Evolutionary conservation across 1,140 invertebrate genomes (phyloP).

Genomic region (Drosophila sulfurigaster): DNA sequence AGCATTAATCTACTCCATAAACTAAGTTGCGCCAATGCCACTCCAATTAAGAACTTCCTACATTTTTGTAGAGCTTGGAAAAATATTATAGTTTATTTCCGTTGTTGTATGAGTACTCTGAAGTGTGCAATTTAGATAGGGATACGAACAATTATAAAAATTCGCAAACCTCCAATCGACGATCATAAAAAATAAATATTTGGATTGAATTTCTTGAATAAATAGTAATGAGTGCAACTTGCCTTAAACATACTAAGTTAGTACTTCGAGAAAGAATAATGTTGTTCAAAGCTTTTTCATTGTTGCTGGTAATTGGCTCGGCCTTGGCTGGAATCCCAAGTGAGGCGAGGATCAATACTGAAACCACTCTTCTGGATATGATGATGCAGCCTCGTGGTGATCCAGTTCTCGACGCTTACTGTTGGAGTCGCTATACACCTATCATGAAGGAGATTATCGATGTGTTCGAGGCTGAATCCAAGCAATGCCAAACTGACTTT

Average conservation of each 20-base stretch:
- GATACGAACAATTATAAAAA: neutral
- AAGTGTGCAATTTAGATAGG: neutral
- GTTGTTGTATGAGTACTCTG: too few relatives aligned
- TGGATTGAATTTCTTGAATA: conserved; percentile 8
- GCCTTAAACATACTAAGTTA: conserved; percentile 19
- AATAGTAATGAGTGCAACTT: neutral
- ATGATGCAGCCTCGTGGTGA: conserved; percentile 13
- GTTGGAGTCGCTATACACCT: conserved; percentile 46
- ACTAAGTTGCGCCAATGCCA: too few relatives aligned
- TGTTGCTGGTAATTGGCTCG: conserved; percentile 23
- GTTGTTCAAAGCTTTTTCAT: conserved; percentile 21
- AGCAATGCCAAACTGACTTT: conserved; percentile 15
- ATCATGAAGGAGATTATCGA: conserved; percentile 18
- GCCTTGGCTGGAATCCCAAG: conserved; percentile 2
- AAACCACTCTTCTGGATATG: too few relatives aligned
- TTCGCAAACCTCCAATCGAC: neutral
- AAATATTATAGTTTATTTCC: too few relatives aligned
- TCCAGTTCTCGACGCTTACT: conserved; percentile 15
- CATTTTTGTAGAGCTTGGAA: too few relatives aligned
- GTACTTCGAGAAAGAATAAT: conserved; percentile 23
- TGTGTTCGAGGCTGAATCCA: conserved; percentile 25
- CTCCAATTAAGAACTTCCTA: too few relatives aligned
- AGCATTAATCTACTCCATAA: too few relatives aligned
- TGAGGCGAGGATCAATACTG: neutral
- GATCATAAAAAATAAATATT: conserved; percentile 19